Base-by-base conservation (phyloP, 1,140 invertebrate genomes). In the Halictus rubicundus region DNA sequence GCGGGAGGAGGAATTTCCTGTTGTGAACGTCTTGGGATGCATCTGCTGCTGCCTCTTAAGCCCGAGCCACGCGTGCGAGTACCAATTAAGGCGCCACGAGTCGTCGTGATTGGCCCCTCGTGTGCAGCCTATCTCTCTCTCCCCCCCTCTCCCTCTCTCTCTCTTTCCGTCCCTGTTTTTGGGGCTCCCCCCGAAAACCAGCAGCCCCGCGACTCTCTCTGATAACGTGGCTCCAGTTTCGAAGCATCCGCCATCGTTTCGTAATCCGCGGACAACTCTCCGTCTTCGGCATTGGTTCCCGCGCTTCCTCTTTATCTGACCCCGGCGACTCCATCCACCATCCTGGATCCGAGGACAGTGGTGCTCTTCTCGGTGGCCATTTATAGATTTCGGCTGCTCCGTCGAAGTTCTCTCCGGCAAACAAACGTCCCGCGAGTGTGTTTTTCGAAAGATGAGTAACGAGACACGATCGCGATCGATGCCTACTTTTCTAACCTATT, bases 1-100 rank as follows among this genome's bases (percentile, higher is more conserved):
- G 79, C 59, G 81, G 72, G 84, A 89, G 88, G 88, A 91, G 86
- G 85, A 91, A 91, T 92, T 92, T 92, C 92, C 92, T 92, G 92
- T 92, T 92, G 89, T 90, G 88, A 92, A 90, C 90, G 88, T 91
- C 91, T 91, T 90, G 82, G 88, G 90, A 89, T 91, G 91, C 92
- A 92, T 92, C 91, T 92, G 91, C 90, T 78, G 57, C 68, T 72
- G 76, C 81, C 78, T 86, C 78, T 83, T 78, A 86, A 86, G 68
- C 59, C 54, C 25, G 71, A 87, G 74, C 78, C 73, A 86, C 81
- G 85, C 87, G 84, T 82, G 80, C 84, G 82, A 89, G 84, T 84
- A 85, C 87, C 78, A 87, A 88, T 88, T 88, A 85, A 81, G 80
- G 84, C 81, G 84, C 81, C 84, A 86, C 77, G 66, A 82, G 75